Evolutionary conservation across 2,888 invertebrate genomes (phyloP).

Genomic region (Heteromyza rotundicornis): DNA sequence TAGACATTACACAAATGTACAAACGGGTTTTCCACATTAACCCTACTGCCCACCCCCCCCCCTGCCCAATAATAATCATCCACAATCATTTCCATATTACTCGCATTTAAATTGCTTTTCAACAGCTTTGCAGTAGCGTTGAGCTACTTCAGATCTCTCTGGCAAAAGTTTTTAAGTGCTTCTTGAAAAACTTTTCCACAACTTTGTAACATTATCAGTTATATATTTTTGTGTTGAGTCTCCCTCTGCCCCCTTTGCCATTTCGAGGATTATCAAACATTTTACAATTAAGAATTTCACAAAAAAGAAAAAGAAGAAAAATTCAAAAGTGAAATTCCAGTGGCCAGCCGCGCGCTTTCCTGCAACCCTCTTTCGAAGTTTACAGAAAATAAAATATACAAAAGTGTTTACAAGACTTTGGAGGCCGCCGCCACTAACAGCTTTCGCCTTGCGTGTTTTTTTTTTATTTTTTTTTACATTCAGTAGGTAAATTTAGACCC

Average conservation of each 20-base stretch:
- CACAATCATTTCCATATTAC: neutral
- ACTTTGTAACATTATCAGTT: neutral
- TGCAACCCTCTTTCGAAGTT: neutral
- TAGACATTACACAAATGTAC: too few species aligned
- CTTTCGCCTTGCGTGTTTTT: neutral
- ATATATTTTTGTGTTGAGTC: too few species aligned
- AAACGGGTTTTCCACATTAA: too few species aligned
- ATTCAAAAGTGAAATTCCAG: conserved; percentile 1
- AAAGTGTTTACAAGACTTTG: conserved; percentile 2
- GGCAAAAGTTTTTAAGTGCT: conserved; percentile 5
- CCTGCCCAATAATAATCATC: neutral
- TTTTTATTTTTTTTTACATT: too few species aligned
- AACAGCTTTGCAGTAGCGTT: neutral
- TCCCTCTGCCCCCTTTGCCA: neutral
- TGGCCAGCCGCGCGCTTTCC: too few species aligned
- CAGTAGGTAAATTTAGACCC: neutral
- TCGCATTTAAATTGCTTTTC: neutral
- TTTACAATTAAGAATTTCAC: neutral
- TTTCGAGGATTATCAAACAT: neutral
- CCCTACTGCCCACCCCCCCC: neutral
- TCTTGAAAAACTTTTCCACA: neutral
- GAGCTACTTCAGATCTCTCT: neutral
- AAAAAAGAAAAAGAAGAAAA: neutral
- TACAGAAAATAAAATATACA: neutral
- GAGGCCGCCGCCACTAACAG: neutral